These are phyloP conservation scores for Drosophila diplacantha DNA, from an alignment of 2,888 invertebrate genomes.

Conservation along the genomic window DNA sequence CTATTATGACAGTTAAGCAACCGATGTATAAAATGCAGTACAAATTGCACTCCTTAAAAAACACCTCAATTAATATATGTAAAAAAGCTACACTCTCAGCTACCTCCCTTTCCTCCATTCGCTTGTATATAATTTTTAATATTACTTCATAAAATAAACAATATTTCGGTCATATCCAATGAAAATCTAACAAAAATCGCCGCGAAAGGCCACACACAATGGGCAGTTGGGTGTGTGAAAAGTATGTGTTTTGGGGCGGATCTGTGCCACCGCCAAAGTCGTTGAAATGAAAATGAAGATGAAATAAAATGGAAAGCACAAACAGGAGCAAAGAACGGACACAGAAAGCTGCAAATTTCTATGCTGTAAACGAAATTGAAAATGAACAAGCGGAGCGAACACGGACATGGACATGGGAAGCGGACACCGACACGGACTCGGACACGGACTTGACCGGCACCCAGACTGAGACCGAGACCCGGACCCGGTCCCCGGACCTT, in stretches of 20 bases:
- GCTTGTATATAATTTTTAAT: background rate
- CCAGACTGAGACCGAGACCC: slow-evolving; percentile 14
- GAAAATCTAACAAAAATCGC: slow-evolving; percentile 12
- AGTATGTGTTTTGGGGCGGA: slow-evolving; percentile 1
- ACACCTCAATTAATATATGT: background rate
- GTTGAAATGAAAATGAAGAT: slow-evolving; percentile 50
- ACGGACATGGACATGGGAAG: slow-evolving; percentile 30
- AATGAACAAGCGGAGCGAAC: slow-evolving; percentile 46
- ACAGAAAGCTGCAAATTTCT: slow-evolving; percentile 25
- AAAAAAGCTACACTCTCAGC: background rate
- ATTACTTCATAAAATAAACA: background rate
- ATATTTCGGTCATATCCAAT: background rate
- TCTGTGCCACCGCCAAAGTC: slow-evolving; percentile 25
- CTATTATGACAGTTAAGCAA: too few species aligned
- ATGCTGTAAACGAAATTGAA: slow-evolving; percentile 49
- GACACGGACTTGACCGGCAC: slow-evolving; percentile 5
- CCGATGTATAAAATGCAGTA: too few species aligned
- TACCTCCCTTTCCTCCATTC: background rate
- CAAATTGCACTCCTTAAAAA: too few species aligned
- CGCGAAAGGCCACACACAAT: slow-evolving; percentile 6
- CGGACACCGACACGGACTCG: slow-evolving; percentile 15
- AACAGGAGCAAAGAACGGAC: slow-evolving; percentile 2
- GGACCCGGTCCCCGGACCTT: background rate
- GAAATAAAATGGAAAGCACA: slow-evolving; percentile 51
- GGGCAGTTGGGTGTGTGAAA: background rate